Percentiles rank a stretch among this genome's conserved stretches.
Evolutionary conservation across 2,888 invertebrate species (phyloP).

Genomic region (Ariolimax columbianus): DNA sequence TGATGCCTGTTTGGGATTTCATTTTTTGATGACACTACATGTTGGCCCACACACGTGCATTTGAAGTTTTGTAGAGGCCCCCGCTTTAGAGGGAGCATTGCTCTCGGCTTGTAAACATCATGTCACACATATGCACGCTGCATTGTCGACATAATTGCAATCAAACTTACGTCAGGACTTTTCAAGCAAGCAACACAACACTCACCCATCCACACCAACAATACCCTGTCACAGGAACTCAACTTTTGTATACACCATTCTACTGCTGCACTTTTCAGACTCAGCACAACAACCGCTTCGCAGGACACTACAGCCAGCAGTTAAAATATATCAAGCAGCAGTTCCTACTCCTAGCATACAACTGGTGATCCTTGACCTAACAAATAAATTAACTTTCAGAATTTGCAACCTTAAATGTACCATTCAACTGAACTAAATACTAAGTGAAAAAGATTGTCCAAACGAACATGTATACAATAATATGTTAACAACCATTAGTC

Average conservation of each 20-base stretch:
- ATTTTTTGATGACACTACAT: no score
- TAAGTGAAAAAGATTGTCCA: constrained; percentile 11
- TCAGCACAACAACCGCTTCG: neutral
- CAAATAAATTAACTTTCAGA: constrained; percentile 33
- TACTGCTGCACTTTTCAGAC: neutral
- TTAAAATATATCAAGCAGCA: neutral
- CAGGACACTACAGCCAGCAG: constrained; percentile 23
- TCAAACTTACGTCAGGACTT: no score
- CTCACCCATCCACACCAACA: neutral
- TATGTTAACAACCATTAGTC: constrained; percentile 3
- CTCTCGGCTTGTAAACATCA: no score
- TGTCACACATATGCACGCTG: no score
- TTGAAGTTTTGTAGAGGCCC: no score
- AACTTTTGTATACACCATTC: neutral
- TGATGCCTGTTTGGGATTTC: no score
- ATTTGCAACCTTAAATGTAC: neutral
- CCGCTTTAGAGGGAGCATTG: no score
- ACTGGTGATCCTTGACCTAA: neutral
- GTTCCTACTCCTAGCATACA: neutral
- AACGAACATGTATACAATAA: constrained; percentile 19
- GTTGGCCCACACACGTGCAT: no score
- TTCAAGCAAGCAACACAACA: no score
- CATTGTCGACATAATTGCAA: no score
- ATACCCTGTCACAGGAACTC: neutral
- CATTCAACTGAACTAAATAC: constrained; percentile 23